phyloP scores from a whole-genome alignment of 2,113 vertebrate species.

The Collichthys lucidus region DNA sequence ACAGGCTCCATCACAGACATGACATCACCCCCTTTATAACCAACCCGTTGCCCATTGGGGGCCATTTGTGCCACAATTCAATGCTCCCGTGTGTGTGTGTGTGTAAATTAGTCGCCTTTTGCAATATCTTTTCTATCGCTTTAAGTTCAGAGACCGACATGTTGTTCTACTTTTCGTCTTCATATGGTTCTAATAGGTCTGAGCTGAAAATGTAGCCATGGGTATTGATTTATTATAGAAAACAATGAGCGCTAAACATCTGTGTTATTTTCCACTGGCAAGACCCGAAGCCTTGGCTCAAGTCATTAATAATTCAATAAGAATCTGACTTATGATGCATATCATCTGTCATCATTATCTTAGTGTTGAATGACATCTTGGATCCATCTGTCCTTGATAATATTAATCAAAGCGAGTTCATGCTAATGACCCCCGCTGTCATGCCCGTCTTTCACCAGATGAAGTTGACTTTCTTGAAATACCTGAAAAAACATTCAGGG shows the following conservation, averaged over 20 bases:
- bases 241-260: constrained; percentile 46
- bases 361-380: constrained; percentile 51
- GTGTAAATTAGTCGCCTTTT: constrained; percentile 3
- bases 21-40: constrained; percentile 80
- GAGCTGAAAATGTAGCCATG: constrained; percentile 7
- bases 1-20: constrained; percentile 78
- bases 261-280: constrained; percentile 42
- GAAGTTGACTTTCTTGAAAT: neutral
- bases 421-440: constrained; percentile 13
- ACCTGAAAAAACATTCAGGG: neutral
- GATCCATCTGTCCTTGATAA: constrained; percentile 22
- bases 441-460: constrained; percentile 7
- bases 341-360: constrained; percentile 59
- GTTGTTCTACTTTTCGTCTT: constrained; percentile 31
- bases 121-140: constrained; percentile 9
- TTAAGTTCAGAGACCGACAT: constrained; percentile 33
- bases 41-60: constrained; percentile 68
- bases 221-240: constrained; percentile 27
- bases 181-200: constrained; percentile 19
- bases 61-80: constrained; percentile 69
- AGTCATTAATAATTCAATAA: constrained; percentile 65
- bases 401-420: constrained; percentile 23
- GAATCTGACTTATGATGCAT: constrained; percentile 43
- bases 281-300: constrained; percentile 20
- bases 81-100: constrained; percentile 9